Conservation (phyloP, 2,888 invertebrate species). For the Philhelius pedissequus region DNA sequence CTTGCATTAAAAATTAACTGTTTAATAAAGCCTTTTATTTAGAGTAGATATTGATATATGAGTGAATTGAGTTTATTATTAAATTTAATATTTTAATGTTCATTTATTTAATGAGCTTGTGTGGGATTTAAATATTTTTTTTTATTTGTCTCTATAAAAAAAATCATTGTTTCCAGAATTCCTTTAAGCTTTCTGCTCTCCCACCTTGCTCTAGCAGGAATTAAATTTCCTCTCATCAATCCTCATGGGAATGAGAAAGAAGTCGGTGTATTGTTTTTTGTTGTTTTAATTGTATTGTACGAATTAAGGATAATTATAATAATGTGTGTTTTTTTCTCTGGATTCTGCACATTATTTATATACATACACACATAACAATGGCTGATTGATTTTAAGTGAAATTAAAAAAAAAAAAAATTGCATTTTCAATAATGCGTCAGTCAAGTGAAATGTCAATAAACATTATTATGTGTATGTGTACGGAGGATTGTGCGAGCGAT, state of each 20-base stretch:
- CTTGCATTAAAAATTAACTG: background rate
- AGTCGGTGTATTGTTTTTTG: background rate
- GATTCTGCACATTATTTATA: background rate
- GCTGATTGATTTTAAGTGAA: constrained; percentile 17
- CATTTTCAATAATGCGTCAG: constrained; percentile 12
- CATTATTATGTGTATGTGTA: background rate
- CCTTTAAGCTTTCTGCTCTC: background rate
- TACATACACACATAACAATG: background rate
- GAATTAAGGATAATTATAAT: constrained; percentile 13
- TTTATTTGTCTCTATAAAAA: too few species aligned
- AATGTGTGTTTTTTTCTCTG: background rate
- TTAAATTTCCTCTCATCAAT: background rate
- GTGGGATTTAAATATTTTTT: background rate
- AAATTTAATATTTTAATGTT: constrained; percentile 51
- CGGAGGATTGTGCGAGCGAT: background rate
- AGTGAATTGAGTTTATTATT: constrained; percentile 49
- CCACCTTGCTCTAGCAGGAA: background rate
- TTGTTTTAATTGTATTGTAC: background rate
- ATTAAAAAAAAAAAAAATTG: background rate
- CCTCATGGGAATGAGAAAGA: background rate
- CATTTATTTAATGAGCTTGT: constrained; percentile 45
- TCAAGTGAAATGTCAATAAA: constrained; percentile 48
- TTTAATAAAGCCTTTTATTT: background rate
- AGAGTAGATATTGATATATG: too few species aligned
- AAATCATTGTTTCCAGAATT: too few species aligned